Percentiles rank a stretch among this genome's conserved stretches.
Conservation (phyloP, 2,797 vertebrate genomes). For the Sebastes umbrosus region DNA sequence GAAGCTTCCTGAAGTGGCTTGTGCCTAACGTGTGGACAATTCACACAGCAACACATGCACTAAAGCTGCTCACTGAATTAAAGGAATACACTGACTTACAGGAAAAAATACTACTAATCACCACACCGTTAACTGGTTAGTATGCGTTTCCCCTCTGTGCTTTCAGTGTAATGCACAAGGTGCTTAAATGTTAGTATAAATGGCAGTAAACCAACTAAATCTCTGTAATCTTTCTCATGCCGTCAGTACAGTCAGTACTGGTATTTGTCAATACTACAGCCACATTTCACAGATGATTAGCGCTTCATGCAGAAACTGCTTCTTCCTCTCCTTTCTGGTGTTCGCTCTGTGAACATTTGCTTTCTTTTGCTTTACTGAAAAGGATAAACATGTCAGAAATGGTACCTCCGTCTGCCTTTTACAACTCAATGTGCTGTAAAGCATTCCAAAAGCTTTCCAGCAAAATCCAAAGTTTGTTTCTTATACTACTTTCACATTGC, state of each 20-base stretch:
- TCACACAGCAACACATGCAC: conserved; percentile 48
- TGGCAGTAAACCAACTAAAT: neutral
- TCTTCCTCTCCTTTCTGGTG: neutral
- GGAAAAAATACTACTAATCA: neutral
- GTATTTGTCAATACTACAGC: neutral
- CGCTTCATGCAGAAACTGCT: conserved; percentile 11
- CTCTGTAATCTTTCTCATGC: neutral
- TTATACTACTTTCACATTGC: neutral
- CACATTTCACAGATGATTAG: neutral
- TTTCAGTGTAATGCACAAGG: neutral
- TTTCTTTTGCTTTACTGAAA: neutral
- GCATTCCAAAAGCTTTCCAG: neutral
- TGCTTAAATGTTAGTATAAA: neutral
- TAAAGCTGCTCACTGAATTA: conserved; percentile 41
- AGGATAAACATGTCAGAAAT: neutral
- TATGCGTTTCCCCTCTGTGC: neutral
- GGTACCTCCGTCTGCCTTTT: neutral
- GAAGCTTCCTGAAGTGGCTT: neutral
- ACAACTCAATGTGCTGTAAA: neutral
- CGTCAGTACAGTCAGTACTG: too few species aligned
- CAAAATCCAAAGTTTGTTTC: neutral
- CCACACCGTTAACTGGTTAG: neutral
- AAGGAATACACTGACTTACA: conserved; percentile 56
- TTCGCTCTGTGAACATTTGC: neutral
- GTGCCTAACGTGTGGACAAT: conserved; percentile 20